Base-by-base conservation (phyloP, 2,113 vertebrate species). In the Platysteira castanea region DNA sequence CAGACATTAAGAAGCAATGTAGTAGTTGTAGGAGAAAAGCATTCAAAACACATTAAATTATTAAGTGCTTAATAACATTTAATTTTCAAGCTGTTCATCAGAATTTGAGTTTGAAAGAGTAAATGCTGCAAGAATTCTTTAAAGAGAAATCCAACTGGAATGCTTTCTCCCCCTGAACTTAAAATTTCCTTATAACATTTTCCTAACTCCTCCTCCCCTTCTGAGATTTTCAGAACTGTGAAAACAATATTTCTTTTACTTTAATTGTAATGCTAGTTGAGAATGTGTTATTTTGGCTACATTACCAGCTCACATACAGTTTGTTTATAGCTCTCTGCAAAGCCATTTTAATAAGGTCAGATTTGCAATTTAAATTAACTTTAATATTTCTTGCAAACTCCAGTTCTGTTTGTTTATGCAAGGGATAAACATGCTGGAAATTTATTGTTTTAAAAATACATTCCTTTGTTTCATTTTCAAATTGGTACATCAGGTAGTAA, bases 351-450 rank as follows among this genome's bases (percentile, higher is more conserved):
- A 98, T 98, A 98, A 98, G 98, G 98, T 98, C 98, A 98, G 90
- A 98, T 98, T 98, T 98, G 98, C 98, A 98, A 98, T 98, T 98
- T 98, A 98, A 98, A 98, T 98, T 96, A 98, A 98, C 97, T 97
- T 98, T 97, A 97, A 98, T 98, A 98, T 98, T 98, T 98, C 96
- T 98, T 97, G 81, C 96, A 96, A 96, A 97, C 95, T 96, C 87
- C 77, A 71, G 83, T 95, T 79, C 76, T 97, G 84, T 92, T 98
- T 98, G 89, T 97, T 98, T 98, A 98, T 97, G 96, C 28, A 59
- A 95, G 89, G 84, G 63, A 70, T 95, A 97, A 97, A 96, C 89
- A 76, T 26, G 28, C 83, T 85, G 54, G 75, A 97, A 98, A 98
- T 98, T 96, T 98, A 98, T 98, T 92, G 82, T 63, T 97, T 96